These are phyloP conservation scores for Mechanitis messenoides DNA, from an alignment of 2,888 invertebrate genomes.

Conservation along the genomic window DNA sequence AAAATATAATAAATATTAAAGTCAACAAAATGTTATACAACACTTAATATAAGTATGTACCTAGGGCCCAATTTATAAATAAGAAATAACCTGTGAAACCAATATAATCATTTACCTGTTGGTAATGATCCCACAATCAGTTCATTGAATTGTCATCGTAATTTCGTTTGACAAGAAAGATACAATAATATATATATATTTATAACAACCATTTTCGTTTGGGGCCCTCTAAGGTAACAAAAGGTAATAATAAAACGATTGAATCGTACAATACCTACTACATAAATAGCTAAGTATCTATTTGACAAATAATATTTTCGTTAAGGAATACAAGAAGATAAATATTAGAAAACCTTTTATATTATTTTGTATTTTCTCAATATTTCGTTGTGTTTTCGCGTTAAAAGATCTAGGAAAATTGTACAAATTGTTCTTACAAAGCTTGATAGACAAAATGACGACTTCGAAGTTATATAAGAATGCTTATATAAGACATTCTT, in stretches of 20 bases:
- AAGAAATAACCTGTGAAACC: neutral
- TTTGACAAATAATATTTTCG: too few species aligned
- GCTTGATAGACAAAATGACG: conserved; percentile 3
- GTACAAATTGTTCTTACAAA: neutral
- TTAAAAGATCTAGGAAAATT: too few species aligned
- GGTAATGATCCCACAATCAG: conserved; percentile 2
- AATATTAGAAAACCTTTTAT: too few species aligned
- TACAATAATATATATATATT: conserved; percentile 2
- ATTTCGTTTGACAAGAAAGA: neutral
- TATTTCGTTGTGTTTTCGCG: too few species aligned
- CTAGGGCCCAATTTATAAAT: neutral
- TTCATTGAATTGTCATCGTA: conserved; percentile 3
- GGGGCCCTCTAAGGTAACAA: too few species aligned
- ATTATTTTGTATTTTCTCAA: too few species aligned
- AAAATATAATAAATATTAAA: too few species aligned
- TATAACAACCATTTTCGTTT: neutral
- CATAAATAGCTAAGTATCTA: too few species aligned
- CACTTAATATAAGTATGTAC: neutral
- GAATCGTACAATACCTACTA: too few species aligned
- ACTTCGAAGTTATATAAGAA: neutral
- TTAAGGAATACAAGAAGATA: too few species aligned
- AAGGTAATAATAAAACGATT: too few species aligned
- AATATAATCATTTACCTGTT: neutral
- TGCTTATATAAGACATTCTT: neutral
- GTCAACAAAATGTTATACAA: neutral